Percentiles rank a stretch among this genome's conserved stretches.
These are phyloP conservation scores for Theristicus caerulescens DNA, from an alignment of 2,113 vertebrate species.

Conservation along the genomic window DNA sequence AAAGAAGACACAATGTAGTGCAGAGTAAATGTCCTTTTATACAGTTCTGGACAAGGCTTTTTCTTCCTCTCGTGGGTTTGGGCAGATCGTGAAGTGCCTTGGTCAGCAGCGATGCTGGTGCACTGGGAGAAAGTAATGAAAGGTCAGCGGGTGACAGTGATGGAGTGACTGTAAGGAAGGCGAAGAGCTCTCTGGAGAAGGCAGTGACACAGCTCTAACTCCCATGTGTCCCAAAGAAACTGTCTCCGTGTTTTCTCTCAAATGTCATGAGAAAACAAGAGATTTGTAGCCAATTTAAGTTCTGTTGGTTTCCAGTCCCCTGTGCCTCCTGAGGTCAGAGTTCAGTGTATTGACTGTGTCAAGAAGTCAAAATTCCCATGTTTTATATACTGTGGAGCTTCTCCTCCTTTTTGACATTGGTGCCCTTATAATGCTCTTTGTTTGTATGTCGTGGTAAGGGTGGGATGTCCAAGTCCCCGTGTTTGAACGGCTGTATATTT, in stretches of 20 bases:
- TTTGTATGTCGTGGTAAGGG: not conserved
- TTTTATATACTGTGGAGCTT: conserved; percentile 28
- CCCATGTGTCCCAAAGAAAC: conserved; percentile 13
- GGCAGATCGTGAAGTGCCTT: not conserved
- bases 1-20: conserved; percentile 21
- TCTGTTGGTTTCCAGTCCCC: conserved; percentile 49
- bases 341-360: conserved; percentile 41
- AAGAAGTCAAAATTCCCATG: conserved; percentile 63
- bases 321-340: conserved; percentile 43
- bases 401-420: not conserved
- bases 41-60: not conserved
- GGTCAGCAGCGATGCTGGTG: conserved; percentile 22
- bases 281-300: conserved; percentile 16
- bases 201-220: conserved; percentile 16
- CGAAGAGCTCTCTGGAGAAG: conserved; percentile 3
- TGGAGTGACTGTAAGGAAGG: conserved; percentile 32
- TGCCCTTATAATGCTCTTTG: not conserved
- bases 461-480: not conserved
- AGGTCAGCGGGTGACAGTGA: conserved; percentile 39
- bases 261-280: conserved; percentile 61
- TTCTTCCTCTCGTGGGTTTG: not conserved
- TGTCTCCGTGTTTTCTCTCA: conserved; percentile 14
- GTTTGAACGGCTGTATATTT: not conserved
- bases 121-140: conserved; percentile 37
- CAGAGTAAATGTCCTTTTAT: conserved; percentile 42